A percentile compares a stretch with the other conserved stretches of the same genome.
phyloP scores from a whole-genome alignment of 1,140 invertebrate genomes.

The Scaptomyza graminum region DNA sequence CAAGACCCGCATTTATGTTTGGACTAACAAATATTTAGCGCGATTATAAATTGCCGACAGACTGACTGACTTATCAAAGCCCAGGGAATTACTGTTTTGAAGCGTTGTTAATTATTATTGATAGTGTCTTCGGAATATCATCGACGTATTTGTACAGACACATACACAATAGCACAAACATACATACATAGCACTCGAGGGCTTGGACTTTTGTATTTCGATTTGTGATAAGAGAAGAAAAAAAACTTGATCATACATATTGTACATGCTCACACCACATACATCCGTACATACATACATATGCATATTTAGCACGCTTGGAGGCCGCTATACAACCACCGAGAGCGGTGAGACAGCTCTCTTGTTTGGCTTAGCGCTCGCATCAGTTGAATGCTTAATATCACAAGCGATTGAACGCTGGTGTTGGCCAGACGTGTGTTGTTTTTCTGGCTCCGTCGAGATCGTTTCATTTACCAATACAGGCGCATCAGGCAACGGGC shows the following conservation, averaged over 20 bases:
- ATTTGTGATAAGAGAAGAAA: conserved; percentile 65
- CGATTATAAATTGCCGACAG: conserved; percentile 68
- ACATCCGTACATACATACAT: neutral
- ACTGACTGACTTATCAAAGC: conserved; percentile 59
- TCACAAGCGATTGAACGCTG: conserved; percentile 73
- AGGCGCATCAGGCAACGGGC: conserved; percentile 48
- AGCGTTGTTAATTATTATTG: conserved; percentile 77
- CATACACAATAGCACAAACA: neutral
- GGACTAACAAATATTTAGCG: conserved; percentile 18
- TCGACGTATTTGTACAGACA: conserved; percentile 29
- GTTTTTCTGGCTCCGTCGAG: conserved; percentile 51
- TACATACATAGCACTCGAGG: conserved; percentile 45
- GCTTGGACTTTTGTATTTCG: conserved; percentile 71
- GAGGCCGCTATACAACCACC: conserved; percentile 24
- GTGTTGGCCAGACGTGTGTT: conserved; percentile 68
- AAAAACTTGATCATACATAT: conserved; percentile 60
- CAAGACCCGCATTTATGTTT: conserved; percentile 28
- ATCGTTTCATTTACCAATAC: conserved; percentile 55
- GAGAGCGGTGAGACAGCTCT: conserved; percentile 20
- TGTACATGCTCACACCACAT: conserved; percentile 15
- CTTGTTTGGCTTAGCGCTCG: conserved; percentile 4
- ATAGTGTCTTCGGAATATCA: conserved; percentile 54
- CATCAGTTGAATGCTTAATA: conserved; percentile 47
- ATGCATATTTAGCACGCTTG: conserved; percentile 43
- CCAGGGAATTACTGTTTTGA: conserved; percentile 63